Evolutionary conservation across 2,888 invertebrate genomes (phyloP).

Genomic region (Cheilosia vulpina): DNA sequence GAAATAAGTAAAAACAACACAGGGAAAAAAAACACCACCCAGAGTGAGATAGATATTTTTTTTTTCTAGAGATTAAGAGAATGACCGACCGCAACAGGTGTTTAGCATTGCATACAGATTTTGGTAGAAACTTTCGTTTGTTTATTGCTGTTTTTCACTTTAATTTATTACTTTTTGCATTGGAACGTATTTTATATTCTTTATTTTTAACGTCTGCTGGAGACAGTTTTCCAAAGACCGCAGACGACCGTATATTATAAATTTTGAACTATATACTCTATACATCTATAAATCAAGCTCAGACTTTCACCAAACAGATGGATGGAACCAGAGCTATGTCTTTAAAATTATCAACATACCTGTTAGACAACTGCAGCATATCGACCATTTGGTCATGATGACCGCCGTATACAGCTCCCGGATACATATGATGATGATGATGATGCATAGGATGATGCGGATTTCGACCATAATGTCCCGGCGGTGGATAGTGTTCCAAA

Average conservation of each 20-base stretch:
- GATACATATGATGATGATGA: constrained; percentile 57
- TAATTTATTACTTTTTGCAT: not conserved
- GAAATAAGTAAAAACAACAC: constrained; percentile 20
- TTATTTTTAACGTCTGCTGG: not conserved
- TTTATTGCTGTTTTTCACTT: not conserved
- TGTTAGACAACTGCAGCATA: constrained; percentile 82
- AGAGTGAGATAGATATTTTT: not conserved
- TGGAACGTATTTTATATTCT: not conserved
- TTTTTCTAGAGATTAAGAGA: constrained; percentile 2
- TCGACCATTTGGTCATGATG: constrained; percentile 81
- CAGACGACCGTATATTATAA: too few relatives aligned
- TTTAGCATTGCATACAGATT: constrained; percentile 27
- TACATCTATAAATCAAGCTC: not conserved
- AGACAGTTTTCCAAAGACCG: too few relatives aligned
- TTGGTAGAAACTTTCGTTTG: not conserved
- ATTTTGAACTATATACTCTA: too few relatives aligned
- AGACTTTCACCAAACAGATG: not conserved
- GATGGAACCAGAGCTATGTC: not conserved
- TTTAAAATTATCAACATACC: constrained; percentile 78
- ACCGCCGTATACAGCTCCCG: constrained; percentile 58
- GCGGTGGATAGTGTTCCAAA: constrained; percentile 53
- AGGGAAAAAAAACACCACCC: not conserved
- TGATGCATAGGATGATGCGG: constrained; percentile 61
- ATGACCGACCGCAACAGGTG: constrained; percentile 40
- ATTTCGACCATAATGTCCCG: constrained; percentile 40